Percentiles rank a stretch among this genome's conserved stretches.
These are phyloP conservation scores for Neosilurus hyrtlii DNA, from an alignment of 2,797 vertebrate species.

Conservation along the genomic window DNA sequence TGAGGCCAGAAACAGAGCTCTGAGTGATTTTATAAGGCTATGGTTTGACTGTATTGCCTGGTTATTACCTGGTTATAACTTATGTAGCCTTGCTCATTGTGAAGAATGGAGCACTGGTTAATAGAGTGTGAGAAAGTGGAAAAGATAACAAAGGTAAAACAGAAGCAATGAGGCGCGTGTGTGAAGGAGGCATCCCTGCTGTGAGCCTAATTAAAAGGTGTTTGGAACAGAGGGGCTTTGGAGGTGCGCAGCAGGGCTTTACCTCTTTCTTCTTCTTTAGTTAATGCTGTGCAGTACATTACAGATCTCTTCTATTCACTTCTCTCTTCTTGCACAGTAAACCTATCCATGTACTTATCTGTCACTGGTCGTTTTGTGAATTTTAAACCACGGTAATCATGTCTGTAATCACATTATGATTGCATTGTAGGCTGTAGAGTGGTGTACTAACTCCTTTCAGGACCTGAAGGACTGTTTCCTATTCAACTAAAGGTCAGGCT, in stretches of 20 bases:
- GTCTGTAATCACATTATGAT: conserved; percentile 67
- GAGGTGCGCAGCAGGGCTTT: conserved; percentile 73
- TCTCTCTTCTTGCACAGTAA: neutral
- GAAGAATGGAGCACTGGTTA: conserved; percentile 39
- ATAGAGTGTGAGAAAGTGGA: conserved; percentile 53
- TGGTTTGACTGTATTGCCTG: conserved; percentile 34
- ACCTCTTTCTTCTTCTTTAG: conserved; percentile 72
- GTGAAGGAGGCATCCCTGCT: conserved; percentile 71
- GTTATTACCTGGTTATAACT: conserved; percentile 33
- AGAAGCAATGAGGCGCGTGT: conserved; percentile 49
- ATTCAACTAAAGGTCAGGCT: conserved; percentile 52
- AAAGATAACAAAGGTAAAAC: conserved; percentile 58
- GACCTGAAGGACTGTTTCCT: conserved; percentile 35
- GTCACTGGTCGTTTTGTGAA: conserved; percentile 58
- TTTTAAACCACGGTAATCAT: conserved; percentile 61
- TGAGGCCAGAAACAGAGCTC: conserved; percentile 20
- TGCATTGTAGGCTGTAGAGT: conserved; percentile 53
- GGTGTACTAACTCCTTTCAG: conserved; percentile 22
- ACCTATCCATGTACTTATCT: neutral
- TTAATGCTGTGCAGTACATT: conserved; percentile 69
- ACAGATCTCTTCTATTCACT: neutral
- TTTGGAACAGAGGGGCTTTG: conserved; percentile 77
- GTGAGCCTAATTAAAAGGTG: conserved; percentile 90
- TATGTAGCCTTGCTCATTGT: conserved; percentile 5
- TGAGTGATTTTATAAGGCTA: conserved; percentile 30